A percentile compares a stretch with the other conserved stretches of the same genome.
Conservation (phyloP, 1,140 invertebrate genomes). For the Latrodectus geometricus region DNA sequence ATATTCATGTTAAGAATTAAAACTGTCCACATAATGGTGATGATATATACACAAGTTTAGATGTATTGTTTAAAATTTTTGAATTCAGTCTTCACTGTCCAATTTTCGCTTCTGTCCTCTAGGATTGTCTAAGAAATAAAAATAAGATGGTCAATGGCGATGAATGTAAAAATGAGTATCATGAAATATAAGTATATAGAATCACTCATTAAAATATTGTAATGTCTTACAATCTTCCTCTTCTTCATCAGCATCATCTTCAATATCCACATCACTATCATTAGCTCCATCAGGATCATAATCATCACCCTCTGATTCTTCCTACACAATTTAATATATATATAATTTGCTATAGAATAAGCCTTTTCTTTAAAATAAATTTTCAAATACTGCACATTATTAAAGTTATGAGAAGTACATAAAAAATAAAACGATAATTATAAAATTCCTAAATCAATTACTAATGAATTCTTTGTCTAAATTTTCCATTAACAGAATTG, state of each 20-base stretch:
- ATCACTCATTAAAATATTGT: constrained; percentile 32
- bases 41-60: constrained; percentile 23
- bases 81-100: constrained; percentile 13
- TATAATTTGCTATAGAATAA: neutral
- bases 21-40: constrained; percentile 13
- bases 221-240: neutral
- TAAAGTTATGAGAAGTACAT: no score
- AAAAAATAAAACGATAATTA: no score
- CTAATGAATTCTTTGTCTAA: no score
- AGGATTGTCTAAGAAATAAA: constrained; percentile 33
- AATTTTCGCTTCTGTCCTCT: constrained; percentile 34
- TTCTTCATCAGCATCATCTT: constrained; percentile 58
- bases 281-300: constrained; percentile 74
- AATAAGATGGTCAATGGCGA: neutral
- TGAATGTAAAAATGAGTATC: neutral
- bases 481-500: no score
- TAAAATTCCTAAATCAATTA: no score
- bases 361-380: no score
- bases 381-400: no score
- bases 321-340: constrained; percentile 66
- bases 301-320: constrained; percentile 77
- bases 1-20: constrained; percentile 2
- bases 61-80: neutral
- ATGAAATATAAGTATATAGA: neutral
- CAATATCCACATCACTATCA: constrained; percentile 67